Conservation (phyloP, 2,113 vertebrate species). For the Columba livia region DNA sequence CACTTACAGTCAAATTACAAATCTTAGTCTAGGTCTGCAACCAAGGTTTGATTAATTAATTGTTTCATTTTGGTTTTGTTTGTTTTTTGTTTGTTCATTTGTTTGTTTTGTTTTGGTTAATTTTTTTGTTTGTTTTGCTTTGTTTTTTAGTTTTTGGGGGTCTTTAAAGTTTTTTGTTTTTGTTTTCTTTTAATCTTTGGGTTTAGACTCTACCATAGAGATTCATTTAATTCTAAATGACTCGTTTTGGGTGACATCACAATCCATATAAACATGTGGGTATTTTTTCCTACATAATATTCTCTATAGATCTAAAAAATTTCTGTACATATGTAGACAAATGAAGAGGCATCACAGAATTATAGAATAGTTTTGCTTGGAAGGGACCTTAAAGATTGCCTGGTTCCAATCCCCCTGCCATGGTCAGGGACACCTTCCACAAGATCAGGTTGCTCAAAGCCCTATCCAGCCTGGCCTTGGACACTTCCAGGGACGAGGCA, state of each 20-base stretch:
- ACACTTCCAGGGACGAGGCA: too few relatives aligned
- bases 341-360: background rate
- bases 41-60: background rate
- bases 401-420: too few relatives aligned
- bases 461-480: too few relatives aligned
- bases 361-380: background rate
- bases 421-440: too few relatives aligned
- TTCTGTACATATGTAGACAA: background rate
- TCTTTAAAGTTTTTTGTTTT: too few relatives aligned
- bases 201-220: accelerated
- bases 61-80: background rate
- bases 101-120: too few relatives aligned
- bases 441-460: too few relatives aligned
- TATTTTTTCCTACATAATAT: background rate
- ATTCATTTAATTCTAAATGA: background rate
- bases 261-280: too few relatives aligned
- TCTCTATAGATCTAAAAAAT: background rate
- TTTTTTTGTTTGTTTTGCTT: too few relatives aligned
- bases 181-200: background rate
- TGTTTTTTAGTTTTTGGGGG: too few relatives aligned
- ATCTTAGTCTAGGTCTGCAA: background rate
- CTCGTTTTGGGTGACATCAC: background rate
- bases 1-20: background rate
- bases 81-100: too few relatives aligned
- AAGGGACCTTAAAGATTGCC: too few relatives aligned